Evolutionary conservation across 2,113 vertebrate species (phyloP).

Genomic region (Paracanthobrama guichenoti): DNA sequence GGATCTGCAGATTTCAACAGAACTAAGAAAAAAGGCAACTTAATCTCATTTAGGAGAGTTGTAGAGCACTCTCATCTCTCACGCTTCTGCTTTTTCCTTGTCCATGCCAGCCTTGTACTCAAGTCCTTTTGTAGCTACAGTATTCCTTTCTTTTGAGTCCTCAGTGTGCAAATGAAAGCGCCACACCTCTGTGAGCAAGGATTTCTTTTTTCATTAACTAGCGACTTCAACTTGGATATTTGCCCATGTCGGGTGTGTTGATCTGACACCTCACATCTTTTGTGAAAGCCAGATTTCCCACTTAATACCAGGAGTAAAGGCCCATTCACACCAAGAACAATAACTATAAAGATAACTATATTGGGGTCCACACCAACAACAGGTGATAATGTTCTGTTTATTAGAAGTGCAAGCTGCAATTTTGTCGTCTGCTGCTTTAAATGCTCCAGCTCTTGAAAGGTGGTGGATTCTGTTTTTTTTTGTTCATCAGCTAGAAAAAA

Average conservation of each 20-base stretch:
- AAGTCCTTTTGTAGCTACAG: not conserved
- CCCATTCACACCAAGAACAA: not conserved
- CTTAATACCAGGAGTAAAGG: not conserved
- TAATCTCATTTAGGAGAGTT: not conserved
- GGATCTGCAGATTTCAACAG: slow-evolving; percentile 18
- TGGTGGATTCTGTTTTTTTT: not conserved
- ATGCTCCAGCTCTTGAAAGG: not conserved
- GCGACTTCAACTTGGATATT: slow-evolving; percentile 32
- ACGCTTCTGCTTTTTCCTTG: slow-evolving; percentile 1
- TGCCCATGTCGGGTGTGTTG: slow-evolving; percentile 36
- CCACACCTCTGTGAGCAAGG: slow-evolving; percentile 42
- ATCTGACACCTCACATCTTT: not conserved
- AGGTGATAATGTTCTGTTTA: not conserved
- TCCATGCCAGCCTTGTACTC: slow-evolving; percentile 50
- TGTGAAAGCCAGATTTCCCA: not conserved
- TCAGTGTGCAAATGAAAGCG: slow-evolving; percentile 48
- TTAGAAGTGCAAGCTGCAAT: not conserved
- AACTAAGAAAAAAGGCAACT: slow-evolving; percentile 16
- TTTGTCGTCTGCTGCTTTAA: not conserved
- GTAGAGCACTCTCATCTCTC: slow-evolving; percentile 7
- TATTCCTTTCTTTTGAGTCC: slow-evolving; percentile 20
- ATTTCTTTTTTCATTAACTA: slow-evolving; percentile 19
- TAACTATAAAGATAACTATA: not conserved
- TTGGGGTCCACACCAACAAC: too few relatives aligned
- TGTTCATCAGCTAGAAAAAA: not conserved